Percentiles rank a stretch among this genome's conserved stretches.
phyloP scores from a whole-genome alignment of 1,140 invertebrate species.

The Drosophila funebris region DNA sequence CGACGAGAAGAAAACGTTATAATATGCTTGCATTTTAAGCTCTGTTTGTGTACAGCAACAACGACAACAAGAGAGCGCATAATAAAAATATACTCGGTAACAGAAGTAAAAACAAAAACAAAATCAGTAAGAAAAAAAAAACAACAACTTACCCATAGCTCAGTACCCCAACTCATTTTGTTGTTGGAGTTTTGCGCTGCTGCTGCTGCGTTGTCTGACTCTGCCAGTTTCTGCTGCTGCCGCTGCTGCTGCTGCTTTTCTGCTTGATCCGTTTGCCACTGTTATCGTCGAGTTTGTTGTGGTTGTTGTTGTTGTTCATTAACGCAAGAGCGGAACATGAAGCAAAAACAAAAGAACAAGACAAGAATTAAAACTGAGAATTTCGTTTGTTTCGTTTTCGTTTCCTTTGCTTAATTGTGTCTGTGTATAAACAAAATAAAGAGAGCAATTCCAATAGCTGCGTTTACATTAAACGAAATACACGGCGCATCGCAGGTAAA shows the following conservation, averaged over 20 bases:
- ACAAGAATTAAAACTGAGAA: slow-evolving; percentile 55
- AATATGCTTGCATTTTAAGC: slow-evolving; percentile 62
- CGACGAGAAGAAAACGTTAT: slow-evolving; percentile 42
- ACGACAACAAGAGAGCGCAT: slow-evolving; percentile 8
- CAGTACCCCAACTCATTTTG: slow-evolving; percentile 87
- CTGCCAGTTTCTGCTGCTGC: slow-evolving; percentile 53
- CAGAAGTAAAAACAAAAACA: neutral
- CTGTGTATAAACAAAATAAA: slow-evolving; percentile 24
- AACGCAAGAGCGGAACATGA: slow-evolving; percentile 50
- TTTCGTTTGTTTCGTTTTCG: slow-evolving; percentile 53
- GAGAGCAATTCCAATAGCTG: slow-evolving; percentile 56
- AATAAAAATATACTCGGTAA: neutral
- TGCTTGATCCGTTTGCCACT: slow-evolving; percentile 69
- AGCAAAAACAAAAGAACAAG: slow-evolving; percentile 7
- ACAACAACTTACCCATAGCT: slow-evolving; percentile 86
- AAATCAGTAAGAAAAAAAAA: neutral
- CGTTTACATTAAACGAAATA: slow-evolving; percentile 21
- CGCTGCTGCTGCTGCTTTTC: slow-evolving; percentile 46
- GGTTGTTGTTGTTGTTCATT: slow-evolving; percentile 50
- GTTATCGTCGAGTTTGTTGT: slow-evolving; percentile 41
- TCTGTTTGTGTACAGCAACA: neutral
- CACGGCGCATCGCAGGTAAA: slow-evolving; percentile 48
- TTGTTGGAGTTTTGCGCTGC: slow-evolving; percentile 77
- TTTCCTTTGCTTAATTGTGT: slow-evolving; percentile 46
- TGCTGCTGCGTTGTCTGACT: slow-evolving; percentile 58